Percentiles rank a stretch among this genome's conserved stretches.
Conservation (phyloP, 1,140 invertebrate genomes). For the Aphelinus atriplicis region DNA sequence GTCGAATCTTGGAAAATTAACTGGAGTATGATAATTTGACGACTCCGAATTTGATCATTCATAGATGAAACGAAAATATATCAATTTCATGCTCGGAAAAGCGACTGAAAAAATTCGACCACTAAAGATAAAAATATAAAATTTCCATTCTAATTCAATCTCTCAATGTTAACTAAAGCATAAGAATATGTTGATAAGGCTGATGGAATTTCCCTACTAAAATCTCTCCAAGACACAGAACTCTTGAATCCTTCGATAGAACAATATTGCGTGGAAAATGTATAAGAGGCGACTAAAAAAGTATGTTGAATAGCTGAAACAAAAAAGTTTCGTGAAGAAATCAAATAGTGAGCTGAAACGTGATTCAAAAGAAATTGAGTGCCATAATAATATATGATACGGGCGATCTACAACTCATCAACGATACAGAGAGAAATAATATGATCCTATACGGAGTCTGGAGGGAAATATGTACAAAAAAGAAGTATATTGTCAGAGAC, state of each 20-base stretch:
- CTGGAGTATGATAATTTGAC: slow-evolving; percentile 2
- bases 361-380: too few species aligned
- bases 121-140: not conserved
- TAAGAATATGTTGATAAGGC: slow-evolving; percentile 12
- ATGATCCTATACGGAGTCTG: too few species aligned
- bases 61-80: not conserved
- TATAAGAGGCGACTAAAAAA: too few species aligned
- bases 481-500: too few species aligned
- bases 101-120: not conserved
- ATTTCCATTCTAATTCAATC: not conserved
- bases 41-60: slow-evolving; percentile 3
- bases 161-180: slow-evolving; percentile 13
- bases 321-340: too few species aligned
- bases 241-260: not conserved
- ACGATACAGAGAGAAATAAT: too few species aligned
- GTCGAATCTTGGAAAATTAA: not conserved
- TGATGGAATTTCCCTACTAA: slow-evolving; percentile 5
- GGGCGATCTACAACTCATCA: too few species aligned
- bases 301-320: too few species aligned
- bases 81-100: not conserved
- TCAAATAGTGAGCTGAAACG: too few species aligned
- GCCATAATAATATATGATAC: too few species aligned
- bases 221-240: not conserved
- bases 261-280: too few species aligned
- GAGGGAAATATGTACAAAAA: too few species aligned